These are phyloP conservation scores for Spatulosminthurus flaviceps DNA, from an alignment of 2,888 invertebrate species.

Conservation along the genomic window DNA sequence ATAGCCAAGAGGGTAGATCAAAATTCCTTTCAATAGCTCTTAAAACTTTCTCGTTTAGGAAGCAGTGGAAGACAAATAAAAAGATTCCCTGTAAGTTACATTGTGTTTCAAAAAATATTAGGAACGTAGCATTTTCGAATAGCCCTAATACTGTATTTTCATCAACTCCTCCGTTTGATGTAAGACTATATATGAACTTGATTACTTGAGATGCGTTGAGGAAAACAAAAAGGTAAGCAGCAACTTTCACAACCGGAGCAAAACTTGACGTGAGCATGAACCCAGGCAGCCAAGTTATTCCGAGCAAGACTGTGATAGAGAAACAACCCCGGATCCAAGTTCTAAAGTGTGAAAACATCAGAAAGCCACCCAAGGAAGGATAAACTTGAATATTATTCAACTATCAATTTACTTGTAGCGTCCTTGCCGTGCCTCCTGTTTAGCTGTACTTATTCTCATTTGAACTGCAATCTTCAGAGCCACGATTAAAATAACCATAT, in stretches of 20 bases:
- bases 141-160: too few species aligned
- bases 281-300: slow-evolving; percentile 48
- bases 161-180: too few species aligned
- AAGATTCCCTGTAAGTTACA: slow-evolving; percentile 40
- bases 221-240: slow-evolving; percentile 39
- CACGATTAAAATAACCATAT: slow-evolving; percentile 56
- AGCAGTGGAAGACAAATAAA: slow-evolving; percentile 33
- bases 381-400: not conserved
- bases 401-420: slow-evolving; percentile 15
- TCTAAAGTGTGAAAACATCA: too few species aligned
- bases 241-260: not conserved
- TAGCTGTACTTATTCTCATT: slow-evolving; percentile 39
- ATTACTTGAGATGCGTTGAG: slow-evolving; percentile 52
- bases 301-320: slow-evolving; percentile 43
- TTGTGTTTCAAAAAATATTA: too few species aligned
- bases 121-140: too few species aligned
- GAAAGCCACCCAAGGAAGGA: too few species aligned
- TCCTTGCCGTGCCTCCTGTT: not conserved
- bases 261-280: slow-evolving; percentile 37
- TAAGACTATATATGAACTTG: too few species aligned
- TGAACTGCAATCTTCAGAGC: slow-evolving; percentile 60
- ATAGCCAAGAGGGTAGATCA: not conserved
- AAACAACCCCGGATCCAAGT: slow-evolving; percentile 40
- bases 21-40: slow-evolving; percentile 9
- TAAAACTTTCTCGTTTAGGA: slow-evolving; percentile 37